Conservation (phyloP, 2,888 invertebrate species). For the Diarsia dahlii region DNA sequence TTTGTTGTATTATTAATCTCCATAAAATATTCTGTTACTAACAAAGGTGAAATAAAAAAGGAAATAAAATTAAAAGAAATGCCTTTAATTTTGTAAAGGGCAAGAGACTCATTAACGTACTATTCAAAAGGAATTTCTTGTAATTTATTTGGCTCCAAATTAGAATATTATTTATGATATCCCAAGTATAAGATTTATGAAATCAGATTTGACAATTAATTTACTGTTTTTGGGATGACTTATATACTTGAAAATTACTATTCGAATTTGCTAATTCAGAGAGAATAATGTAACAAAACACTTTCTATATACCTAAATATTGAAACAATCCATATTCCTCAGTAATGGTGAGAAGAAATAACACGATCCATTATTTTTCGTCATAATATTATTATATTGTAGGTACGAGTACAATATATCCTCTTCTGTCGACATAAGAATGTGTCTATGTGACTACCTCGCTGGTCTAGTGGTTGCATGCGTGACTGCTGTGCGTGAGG, state of each 20-base stretch:
- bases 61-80: not conserved
- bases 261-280: not conserved
- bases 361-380: slow-evolving; percentile 26
- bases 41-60: slow-evolving; percentile 8
- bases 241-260: not conserved
- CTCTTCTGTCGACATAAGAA: not conserved
- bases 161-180: not conserved
- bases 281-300: slow-evolving; percentile 3
- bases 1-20: not conserved
- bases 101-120: slow-evolving; percentile 1
- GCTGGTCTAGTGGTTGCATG: too few relatives aligned
- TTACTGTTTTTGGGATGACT: not conserved
- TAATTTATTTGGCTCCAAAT: slow-evolving; percentile 11
- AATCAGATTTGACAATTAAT: slow-evolving; percentile 11
- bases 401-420: not conserved
- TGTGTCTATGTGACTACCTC: too few relatives aligned
- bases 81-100: not conserved
- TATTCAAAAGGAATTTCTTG: slow-evolving; percentile 14
- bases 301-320: not conserved
- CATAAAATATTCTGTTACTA: not conserved
- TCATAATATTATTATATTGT: not conserved
- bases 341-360: slow-evolving; percentile 18
- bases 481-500: too few relatives aligned
- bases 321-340: not conserved
- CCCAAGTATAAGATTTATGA: not conserved